Evolutionary conservation across 2,888 invertebrate genomes (phyloP), one percentile per base, ranked within the genome.

Genomic region (Microchrysa polita): DNA sequence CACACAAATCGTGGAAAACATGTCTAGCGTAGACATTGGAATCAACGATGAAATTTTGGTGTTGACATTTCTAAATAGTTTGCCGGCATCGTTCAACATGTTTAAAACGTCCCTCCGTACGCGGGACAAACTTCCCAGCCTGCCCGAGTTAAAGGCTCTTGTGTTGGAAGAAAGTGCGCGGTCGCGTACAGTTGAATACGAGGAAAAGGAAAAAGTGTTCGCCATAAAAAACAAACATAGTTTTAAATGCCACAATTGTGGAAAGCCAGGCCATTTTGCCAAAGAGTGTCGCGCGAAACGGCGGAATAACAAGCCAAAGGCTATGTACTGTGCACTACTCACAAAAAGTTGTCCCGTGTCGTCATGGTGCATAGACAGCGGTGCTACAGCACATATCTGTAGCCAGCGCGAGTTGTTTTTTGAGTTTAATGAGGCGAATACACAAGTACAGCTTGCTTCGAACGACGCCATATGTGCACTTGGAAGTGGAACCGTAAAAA

Each of bases 371-470:
- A 7, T 5, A 34, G 55, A 55, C 10, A 60, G 60, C 23, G 60
- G 60, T 23, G 60, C 60, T 23, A 60, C 27, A 0, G 5, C 57
- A 5, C 57, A 57, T 27, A 60, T 60, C 1, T 60, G 60, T 60
- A 22, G 27, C 1, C 23, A 27, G 27, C 22, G 27, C 9, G 60
- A 60, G 10, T 23, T 22, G 9, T 60, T 60, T n/a, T 14, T 12
- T 14, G 27, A 22, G 10, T 60, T 60, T 2, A 27, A 9, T n/a
- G 1, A 9, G 0, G 23, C 1, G n/a, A n/a, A 23, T 27, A 27
- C 12, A 0, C 20, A 60, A 1, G 27, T 60, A 23, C n/a, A 23
- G 10, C 7, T 60, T 14, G 23, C 27, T 23, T 22, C 60, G 27
- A 10, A 27, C 10, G 27, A 60, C 22, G 27, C 1, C 60, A 16